Conservation (phyloP, 2,797 vertebrate species). For the Poliocrania exsul region DNA sequence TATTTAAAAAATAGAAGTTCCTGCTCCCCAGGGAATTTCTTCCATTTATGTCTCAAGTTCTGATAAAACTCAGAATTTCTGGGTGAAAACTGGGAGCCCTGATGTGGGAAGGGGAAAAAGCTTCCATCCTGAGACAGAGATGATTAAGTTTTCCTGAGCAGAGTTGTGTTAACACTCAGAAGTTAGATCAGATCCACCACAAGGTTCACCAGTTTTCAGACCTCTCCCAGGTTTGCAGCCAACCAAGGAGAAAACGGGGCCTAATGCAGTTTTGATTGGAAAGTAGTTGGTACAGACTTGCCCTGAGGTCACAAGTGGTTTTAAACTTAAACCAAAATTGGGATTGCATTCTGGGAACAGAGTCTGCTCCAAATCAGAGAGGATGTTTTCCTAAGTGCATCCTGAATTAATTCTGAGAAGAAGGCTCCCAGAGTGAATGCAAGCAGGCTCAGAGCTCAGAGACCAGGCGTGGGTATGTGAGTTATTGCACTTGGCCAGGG, state of each 20-base stretch:
- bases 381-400: neutral
- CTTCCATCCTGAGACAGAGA: neutral
- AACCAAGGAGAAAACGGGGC: neutral
- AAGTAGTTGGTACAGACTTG: neutral
- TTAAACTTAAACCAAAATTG: neutral
- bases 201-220: neutral
- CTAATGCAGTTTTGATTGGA: neutral
- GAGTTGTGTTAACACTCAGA: neutral
- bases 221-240: neutral
- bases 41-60: neutral
- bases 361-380: neutral
- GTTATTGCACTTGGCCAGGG: neutral
- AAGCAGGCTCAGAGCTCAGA: neutral
- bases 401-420: neutral
- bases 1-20: neutral
- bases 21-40: neutral
- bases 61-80: neutral
- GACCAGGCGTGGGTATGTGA: neutral
- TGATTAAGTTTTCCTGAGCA: neutral
- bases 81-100: neutral
- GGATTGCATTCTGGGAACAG: neutral
- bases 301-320: neutral
- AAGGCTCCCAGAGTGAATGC: neutral
- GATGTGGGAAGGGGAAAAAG: neutral
- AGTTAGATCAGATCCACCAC: neutral